These are phyloP conservation scores for Pseudopipra pipra DNA, from an alignment of 2,113 vertebrate species.

Conservation along the genomic window DNA sequence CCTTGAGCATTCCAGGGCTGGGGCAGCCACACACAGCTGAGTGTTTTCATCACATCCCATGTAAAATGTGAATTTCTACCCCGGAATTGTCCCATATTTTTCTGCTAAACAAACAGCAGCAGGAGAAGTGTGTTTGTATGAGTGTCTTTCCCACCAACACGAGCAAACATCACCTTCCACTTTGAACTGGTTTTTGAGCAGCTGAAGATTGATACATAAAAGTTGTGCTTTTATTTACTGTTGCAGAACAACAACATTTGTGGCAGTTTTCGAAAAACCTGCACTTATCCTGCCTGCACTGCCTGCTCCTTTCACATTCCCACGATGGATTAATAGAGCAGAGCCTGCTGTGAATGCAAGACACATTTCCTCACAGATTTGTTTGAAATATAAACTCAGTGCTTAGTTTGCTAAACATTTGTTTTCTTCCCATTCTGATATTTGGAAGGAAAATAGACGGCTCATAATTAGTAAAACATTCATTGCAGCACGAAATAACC, in stretches of 20 bases:
- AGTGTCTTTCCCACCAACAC: background rate
- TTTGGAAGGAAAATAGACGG: conserved; percentile 57
- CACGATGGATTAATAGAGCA: background rate
- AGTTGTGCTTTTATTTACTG: background rate
- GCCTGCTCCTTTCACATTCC: background rate
- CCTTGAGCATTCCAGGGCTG: background rate
- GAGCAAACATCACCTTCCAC: background rate
- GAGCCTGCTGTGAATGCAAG: background rate
- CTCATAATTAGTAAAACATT: conserved; percentile 53
- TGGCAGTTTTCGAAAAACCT: background rate
- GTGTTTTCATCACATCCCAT: background rate
- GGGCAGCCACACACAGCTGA: background rate
- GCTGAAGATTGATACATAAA: background rate
- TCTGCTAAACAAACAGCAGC: background rate
- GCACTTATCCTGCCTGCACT: background rate
- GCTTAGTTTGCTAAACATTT: conserved; percentile 21
- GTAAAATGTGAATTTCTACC: background rate
- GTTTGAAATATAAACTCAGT: background rate
- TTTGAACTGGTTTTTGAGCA: background rate
- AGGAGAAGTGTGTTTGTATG: background rate
- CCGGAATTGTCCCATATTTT: background rate
- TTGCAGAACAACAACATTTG: rapidly evolving
- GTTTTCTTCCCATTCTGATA: conserved; percentile 16
- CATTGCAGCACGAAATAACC: conserved; percentile 52
- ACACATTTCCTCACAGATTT: background rate